Base-by-base conservation (phyloP, 2,888 invertebrate species). In the Acronicta alni region DNA sequence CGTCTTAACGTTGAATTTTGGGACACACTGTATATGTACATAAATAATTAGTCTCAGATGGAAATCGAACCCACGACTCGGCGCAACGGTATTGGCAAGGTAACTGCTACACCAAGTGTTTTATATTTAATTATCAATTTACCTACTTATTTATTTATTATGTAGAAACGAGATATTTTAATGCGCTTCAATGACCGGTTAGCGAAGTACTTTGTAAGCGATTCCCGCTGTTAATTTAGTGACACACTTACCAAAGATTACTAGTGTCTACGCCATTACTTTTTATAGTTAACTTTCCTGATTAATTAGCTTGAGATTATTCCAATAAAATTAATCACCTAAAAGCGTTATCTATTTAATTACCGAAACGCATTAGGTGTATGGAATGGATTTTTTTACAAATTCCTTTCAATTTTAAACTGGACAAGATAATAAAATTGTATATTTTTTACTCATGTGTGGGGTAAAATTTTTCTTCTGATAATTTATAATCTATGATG, bases 201-300 rank as follows among this genome's bases (percentile, higher is more conserved):
- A 30, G 30, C 12, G 12, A 23, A 35, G 53, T 38, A 47, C 15
- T 44, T 53, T 32, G 16, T 37, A 49, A 56, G 26, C 39, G 37
- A 46, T 43, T 59, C 18, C 32, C 18, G 32, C 44, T 53, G 45
- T 51, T 66, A 49, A 66, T 73, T 74, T 66, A 74, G 41, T 57
- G 53, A 47, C 16, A 59, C 18, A 35, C 57, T 76, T 63, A 69
- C 17, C 7, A 37, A 42, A 20, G 20, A 35, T 35, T 35, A 35
- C n/a, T 6, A n/a, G n/a, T 20, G n/a, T 18, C 42, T 42, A 20
- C 14, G 39, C 32, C 54, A 52, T 61, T 47, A 56, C 17, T 48
- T 45, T 54, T 57, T 57, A 64, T 49, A 46, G 49, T 54, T 37
- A 41, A 48, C 30, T 42, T 60, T 51, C 37, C 48, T 42, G 20